These are phyloP conservation scores for Coreius guichenoti DNA, from an alignment of 2,797 vertebrate species.

Conservation along the genomic window DNA sequence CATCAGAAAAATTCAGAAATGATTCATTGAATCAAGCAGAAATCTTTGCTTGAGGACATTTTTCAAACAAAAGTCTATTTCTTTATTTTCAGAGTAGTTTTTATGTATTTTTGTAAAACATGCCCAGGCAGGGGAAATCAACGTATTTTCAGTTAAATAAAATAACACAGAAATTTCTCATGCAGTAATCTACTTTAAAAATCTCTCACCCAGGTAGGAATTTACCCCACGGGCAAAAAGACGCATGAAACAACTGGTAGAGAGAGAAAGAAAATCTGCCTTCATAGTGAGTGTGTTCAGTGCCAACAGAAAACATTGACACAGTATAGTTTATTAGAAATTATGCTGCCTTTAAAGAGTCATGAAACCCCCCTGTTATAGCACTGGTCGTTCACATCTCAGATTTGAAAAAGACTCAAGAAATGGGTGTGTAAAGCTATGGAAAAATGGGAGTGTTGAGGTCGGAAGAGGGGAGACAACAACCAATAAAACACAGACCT, in stretches of 20 bases:
- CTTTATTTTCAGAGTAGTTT: neutral
- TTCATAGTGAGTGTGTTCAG: neutral
- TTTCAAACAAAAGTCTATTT: neutral
- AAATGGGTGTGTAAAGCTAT: neutral
- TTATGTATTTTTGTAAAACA: neutral
- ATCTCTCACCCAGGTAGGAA: constrained; percentile 4
- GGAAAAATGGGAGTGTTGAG: neutral
- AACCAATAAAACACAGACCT: too few species aligned
- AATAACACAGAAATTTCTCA: constrained; percentile 28
- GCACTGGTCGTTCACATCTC: neutral
- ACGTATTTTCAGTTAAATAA: constrained; percentile 23
- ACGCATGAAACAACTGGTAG: constrained; percentile 23
- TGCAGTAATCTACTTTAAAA: constrained; percentile 37
- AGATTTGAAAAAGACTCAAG: neutral
- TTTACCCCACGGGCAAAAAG: neutral
- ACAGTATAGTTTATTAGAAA: neutral
- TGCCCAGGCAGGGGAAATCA: neutral
- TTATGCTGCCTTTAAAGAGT: neutral
- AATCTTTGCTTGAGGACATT: neutral
- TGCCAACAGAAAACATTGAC: neutral
- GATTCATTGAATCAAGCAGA: neutral
- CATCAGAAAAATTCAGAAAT: neutral
- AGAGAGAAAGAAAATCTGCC: neutral
- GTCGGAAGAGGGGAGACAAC: neutral
- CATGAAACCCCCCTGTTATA: neutral